phyloP scores from a whole-genome alignment of 2,888 invertebrate genomes.

The Agrypnus murinus region DNA sequence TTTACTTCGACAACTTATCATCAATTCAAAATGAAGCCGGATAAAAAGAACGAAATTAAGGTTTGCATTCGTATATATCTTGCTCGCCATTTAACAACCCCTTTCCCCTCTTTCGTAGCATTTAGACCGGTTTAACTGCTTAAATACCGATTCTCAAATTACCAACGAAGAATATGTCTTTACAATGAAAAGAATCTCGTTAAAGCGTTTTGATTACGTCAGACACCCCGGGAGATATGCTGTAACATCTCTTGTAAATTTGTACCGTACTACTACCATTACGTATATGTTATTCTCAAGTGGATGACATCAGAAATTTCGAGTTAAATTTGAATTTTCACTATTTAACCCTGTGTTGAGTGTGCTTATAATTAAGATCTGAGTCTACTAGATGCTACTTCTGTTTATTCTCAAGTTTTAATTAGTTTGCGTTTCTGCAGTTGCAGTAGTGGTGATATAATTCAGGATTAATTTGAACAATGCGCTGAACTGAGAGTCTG shows the following conservation, averaged over 20 bases:
- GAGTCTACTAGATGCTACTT: too few species aligned
- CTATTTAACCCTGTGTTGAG: too few species aligned
- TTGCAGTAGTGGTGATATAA: neutral
- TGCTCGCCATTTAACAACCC: too few species aligned
- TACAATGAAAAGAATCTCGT: slow-evolving; percentile 19
- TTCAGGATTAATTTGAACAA: neutral
- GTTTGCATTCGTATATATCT: neutral
- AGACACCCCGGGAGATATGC: slow-evolving; percentile 7
- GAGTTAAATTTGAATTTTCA: too few species aligned
- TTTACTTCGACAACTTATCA: slow-evolving; percentile 8
- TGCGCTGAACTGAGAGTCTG: too few species aligned
- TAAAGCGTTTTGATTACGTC: slow-evolving; percentile 17
- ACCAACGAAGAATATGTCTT: slow-evolving; percentile 18
- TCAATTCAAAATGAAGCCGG: slow-evolving; percentile 14
- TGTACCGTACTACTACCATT: neutral
- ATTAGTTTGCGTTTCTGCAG: neutral
- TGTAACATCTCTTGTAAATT: slow-evolving; percentile 1
- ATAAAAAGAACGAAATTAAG: slow-evolving; percentile 12
- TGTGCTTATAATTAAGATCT: too few species aligned
- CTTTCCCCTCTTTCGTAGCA: slow-evolving; percentile 2
- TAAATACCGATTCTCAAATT: slow-evolving; percentile 34
- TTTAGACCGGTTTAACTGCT: slow-evolving; percentile 24
- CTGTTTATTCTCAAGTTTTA: neutral
- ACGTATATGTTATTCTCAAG: neutral
- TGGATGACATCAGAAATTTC: too few species aligned